Evolutionary conservation across 35 echinoderm and acorn worm genomes (phyloP), one percentile per base, ranked within the genome.

Genomic region (Eucidaris tribuloides): DNA sequence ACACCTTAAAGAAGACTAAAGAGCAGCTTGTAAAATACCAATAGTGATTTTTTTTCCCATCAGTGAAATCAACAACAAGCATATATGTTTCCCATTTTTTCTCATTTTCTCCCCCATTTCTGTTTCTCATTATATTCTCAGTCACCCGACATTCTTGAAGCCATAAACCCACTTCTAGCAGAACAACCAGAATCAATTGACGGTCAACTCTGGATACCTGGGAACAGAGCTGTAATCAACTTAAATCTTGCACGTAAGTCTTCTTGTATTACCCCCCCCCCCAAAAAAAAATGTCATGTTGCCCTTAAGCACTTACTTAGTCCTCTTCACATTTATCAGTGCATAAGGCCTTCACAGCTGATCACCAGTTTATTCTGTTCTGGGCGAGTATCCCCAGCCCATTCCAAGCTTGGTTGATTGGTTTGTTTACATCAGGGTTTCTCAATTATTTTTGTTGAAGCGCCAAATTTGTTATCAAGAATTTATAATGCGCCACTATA

Each of bases 151-250:
- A 86, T 93, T 18, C 41, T 93, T 7, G 96, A 99, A 81, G 90
- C 96, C 27, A 86, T 99, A 45, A 99, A 99, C 62, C 96, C 96
- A 4, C 36, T 99, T 28, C 11, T 86, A 43, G 79, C 76, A 46
- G 96, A 99, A 15, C 50, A 78, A 46, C 91, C 89, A 6, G 96
- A 99, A 45, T 84, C 82, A 37, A 88, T 99, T 22, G 90, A 99
- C 33, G 91, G 91, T 25, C 91, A 93, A 63, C 82, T 99, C 23
- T 99, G 96, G 96, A 99, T 99, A 25, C 91, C 96, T 19, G 96
- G 96, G 0, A 99, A 99, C 63, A 84, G 96, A 66, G 59, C 91
- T 28, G 19, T 99, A n/a, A 99, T 99, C 46, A 99, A 93, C 68
- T 71, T 99, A 11, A 99, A 99, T 62, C 62, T 99, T 45, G 57